phyloP scores from a whole-genome alignment of 1,140 invertebrate genomes.

The Euwallacea fornicatus region DNA sequence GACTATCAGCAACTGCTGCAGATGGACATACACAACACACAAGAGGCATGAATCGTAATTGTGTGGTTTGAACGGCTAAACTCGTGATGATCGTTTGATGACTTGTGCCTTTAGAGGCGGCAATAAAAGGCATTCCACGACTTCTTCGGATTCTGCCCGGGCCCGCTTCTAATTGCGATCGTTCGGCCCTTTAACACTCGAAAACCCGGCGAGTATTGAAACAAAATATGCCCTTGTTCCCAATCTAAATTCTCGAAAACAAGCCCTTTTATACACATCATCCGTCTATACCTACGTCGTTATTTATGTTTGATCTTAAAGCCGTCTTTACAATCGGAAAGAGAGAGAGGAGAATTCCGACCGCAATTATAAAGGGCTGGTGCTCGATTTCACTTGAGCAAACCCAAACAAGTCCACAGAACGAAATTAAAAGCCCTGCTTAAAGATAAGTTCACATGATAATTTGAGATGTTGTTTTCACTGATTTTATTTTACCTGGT shows the following conservation, averaged over 20 bases:
- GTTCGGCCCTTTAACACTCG: no score
- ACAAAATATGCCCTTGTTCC: no score
- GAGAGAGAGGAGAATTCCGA: conserved; percentile 22
- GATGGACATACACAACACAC: not conserved
- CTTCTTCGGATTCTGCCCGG: conserved; percentile 36
- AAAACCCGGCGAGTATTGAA: no score
- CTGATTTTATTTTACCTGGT: conserved; percentile 7
- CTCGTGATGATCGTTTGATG: conserved; percentile 38
- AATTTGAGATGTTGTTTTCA: conserved; percentile 17
- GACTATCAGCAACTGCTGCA: not conserved
- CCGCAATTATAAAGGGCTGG: conserved; percentile 32
- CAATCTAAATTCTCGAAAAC: conserved; percentile 1
- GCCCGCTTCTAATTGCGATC: conserved; percentile 24
- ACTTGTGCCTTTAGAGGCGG: conserved; percentile 31
- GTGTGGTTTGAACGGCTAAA: conserved; percentile 29
- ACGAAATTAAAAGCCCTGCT: conserved; percentile 26
- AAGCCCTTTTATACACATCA: conserved; percentile 15
- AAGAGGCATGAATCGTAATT: conserved; percentile 33
- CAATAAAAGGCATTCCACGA: conserved; percentile 35
- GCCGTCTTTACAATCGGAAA: conserved; percentile 18
- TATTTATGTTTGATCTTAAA: conserved; percentile 29
- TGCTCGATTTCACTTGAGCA: conserved; percentile 35
- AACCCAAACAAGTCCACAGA: conserved; percentile 21
- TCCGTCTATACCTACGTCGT: conserved; percentile 22
- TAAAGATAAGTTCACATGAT: conserved; percentile 33